These are phyloP conservation scores for Cydia pomonella DNA, from an alignment of 1,140 invertebrate species.

Conservation along the genomic window DNA sequence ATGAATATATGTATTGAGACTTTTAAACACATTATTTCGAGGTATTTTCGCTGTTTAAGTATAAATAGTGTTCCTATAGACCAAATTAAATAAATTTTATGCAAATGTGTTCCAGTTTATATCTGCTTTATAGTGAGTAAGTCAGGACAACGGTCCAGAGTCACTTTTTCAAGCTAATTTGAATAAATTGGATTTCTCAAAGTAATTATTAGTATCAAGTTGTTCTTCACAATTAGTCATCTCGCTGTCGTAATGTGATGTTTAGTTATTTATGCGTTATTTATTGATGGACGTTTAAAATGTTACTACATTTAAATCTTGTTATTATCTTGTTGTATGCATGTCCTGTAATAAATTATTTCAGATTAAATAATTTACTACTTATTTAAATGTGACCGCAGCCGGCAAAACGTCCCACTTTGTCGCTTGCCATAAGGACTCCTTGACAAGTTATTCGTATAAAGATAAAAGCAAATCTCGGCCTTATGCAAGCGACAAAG, in stretches of 20 bases:
- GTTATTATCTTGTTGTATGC: constrained; percentile 57
- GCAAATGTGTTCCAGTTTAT: constrained; percentile 18
- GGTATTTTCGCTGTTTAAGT: neutral
- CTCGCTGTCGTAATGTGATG: constrained; percentile 57
- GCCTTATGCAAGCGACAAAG: too few species aligned
- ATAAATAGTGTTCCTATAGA: neutral
- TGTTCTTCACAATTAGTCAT: constrained; percentile 48
- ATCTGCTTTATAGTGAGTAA: constrained; percentile 6
- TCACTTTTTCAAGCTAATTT: neutral
- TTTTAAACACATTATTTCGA: neutral
- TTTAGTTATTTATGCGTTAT: constrained; percentile 49
- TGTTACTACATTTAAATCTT: constrained; percentile 57
- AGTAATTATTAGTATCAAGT: constrained; percentile 3
- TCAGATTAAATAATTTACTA: constrained; percentile 41
- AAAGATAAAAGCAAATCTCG: too few species aligned
- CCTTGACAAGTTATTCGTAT: too few species aligned
- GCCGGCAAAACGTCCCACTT: too few species aligned
- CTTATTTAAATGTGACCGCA: too few species aligned
- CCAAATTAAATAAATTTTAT: neutral
- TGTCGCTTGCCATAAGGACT: too few species aligned
- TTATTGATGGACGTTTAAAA: constrained; percentile 54
- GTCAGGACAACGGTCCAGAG: neutral
- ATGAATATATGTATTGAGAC: constrained; percentile 38
- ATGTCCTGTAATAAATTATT: constrained; percentile 67
- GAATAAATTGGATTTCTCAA: neutral